Percentiles rank a stretch among this genome's conserved stretches.
These are phyloP conservation scores for Cyprinodon tularosa DNA, from an alignment of 2,113 vertebrate species.

Conservation along the genomic window DNA sequence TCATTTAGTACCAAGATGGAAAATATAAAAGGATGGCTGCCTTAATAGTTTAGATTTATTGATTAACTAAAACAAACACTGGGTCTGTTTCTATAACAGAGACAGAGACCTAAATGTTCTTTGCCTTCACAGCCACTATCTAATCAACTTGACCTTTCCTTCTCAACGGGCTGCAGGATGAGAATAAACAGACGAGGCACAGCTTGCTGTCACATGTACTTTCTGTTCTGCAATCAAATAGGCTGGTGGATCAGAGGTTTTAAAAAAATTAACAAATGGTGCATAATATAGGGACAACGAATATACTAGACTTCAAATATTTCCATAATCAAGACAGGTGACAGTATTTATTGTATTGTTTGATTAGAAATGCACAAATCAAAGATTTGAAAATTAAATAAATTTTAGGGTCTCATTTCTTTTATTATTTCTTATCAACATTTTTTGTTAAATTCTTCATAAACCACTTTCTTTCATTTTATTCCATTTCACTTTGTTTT, in stretches of 20 bases:
- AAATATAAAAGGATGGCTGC: background rate
- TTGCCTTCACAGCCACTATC: conserved; percentile 63
- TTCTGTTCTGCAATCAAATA: conserved; percentile 16
- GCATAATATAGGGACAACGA: background rate
- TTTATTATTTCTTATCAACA: too few relatives aligned
- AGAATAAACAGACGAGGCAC: conserved; percentile 65
- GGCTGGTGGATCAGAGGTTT: background rate
- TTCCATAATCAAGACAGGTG: background rate
- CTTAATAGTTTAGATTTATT: background rate
- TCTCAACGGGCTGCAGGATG: conserved; percentile 46
- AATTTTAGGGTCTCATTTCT: too few relatives aligned
- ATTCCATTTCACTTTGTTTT: too few relatives aligned
- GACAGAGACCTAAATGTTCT: conserved; percentile 27
- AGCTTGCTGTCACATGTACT: conserved; percentile 25
- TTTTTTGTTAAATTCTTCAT: too few relatives aligned
- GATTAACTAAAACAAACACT: background rate
- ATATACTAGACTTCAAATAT: background rate
- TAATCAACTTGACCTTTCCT: conserved; percentile 71
- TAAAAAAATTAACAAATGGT: background rate
- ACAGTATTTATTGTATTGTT: background rate
- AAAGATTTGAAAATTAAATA: background rate
- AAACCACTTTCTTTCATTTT: too few relatives aligned
- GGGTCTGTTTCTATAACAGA: background rate
- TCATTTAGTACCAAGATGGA: background rate
- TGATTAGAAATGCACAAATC: background rate